Conservation (phyloP, 2,888 invertebrate species). For the Cynaeus angustus region DNA sequence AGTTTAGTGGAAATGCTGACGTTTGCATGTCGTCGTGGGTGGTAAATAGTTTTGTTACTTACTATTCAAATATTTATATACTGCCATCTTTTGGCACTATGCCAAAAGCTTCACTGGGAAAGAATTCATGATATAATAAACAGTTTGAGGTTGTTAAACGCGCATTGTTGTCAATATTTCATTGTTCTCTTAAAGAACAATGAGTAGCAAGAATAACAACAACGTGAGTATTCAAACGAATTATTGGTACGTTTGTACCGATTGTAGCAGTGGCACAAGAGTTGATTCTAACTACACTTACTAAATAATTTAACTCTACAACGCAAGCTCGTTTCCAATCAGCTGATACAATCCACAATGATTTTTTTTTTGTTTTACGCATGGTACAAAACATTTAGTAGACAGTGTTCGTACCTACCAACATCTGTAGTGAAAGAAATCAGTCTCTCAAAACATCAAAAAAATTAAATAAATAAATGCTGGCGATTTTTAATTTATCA, state of each 20-base stretch:
- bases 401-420: no score
- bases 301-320: neutral
- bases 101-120: slow-evolving; percentile 51
- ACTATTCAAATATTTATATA: slow-evolving; percentile 53
- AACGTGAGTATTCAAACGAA: neutral
- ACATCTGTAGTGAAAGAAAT: no score
- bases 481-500: no score
- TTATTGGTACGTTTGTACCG: slow-evolving; percentile 1
- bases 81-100: slow-evolving; percentile 53
- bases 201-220: neutral
- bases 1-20: slow-evolving; percentile 32
- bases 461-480: no score
- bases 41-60: slow-evolving; percentile 32
- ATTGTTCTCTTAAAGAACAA: slow-evolving; percentile 15
- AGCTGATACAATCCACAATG: neutral
- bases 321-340: neutral
- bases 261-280: neutral
- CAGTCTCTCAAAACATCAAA: no score
- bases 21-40: slow-evolving; percentile 40
- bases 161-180: slow-evolving; percentile 42
- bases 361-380: no score
- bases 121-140: slow-evolving; percentile 51
- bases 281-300: neutral
- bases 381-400: no score
- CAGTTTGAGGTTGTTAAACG: slow-evolving; percentile 54